Base-by-base conservation (phyloP, 2,888 invertebrate species). In the Andrena fulva region DNA sequence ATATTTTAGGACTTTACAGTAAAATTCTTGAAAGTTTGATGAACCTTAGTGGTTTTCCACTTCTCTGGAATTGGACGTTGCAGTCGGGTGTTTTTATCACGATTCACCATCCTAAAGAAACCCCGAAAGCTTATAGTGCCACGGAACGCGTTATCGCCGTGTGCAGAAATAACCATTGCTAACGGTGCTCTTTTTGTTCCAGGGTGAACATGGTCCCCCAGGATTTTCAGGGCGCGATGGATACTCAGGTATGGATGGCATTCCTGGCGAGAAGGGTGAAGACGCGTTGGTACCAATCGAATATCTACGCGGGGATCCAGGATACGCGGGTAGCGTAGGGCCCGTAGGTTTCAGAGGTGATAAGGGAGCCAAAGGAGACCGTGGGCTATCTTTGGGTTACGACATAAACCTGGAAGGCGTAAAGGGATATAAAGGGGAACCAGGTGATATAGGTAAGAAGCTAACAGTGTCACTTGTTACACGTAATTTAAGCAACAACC, bases 211-310 rank as follows among this genome's bases (percentile, higher is more conserved):
- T 74, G 95, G 95, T 12, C 74, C 86, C 20, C 87, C 91, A 8
- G 94, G 95, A 71, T 35, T 89, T 12, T 70, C 94, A 1, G 96
- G 96, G 64, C 93, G 93, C 50, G 93, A 95, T 60, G 95, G 96
- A 7, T 71, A 80, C 5, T 92, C 94, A 8, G 95, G 95, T 27
- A 86, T 87, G 74, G 90, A 94, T 76, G 95, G 95, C 52, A 62
- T 85, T 6, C 93, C 93, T 2, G 96, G 96, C 12, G 77, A 87
- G 20, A 95, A 95, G 90, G 97, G 96, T 83, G 96, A 96, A 77
- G 92, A 95, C 2, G 95, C 95, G 0, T 90, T 92, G 33, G 93
- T 95, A 5, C 94, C 95, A 0, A 94, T 94, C 83, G 93, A 95
- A 82, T 92, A 89, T 29, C 91, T 96, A 24, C 93, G 94, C 4